Evolutionary conservation across 2,888 invertebrate species (phyloP), one percentile per base, ranked within the genome.

Genomic region (Piscicola geometra): DNA sequence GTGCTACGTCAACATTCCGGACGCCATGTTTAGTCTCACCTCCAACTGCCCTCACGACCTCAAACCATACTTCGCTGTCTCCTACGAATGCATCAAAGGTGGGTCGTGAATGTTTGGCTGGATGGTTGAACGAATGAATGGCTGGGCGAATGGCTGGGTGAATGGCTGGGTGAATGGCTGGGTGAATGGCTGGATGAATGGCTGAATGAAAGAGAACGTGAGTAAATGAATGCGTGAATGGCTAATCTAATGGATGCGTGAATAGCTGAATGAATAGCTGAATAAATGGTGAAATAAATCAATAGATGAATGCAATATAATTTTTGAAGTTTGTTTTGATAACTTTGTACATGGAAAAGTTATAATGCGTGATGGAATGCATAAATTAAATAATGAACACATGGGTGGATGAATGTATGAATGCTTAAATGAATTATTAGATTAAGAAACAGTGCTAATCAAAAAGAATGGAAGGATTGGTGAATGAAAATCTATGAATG

Each of bases 171-270:
- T 64, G 64, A 36, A 33, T 74, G 74, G 21, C 35, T 28, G 74
- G 21, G 64, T 66, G 64, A 64, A 9, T 30, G 75, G 25, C 56
- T 52, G 71, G 12, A 64, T 70, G 75, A 35, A 69, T 35, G 71
- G 25, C n/a, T 75, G 71, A 56, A 69, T 71, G 70, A 71, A 69
- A 56, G 75, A 71, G 56, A 50, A 71, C 52, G 71, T 71, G 60
- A 71, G 71, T 75, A 25, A 67, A 60, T 67, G 75, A 67, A 60
- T 75, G 75, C 35, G 70, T 75, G 70, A 75, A 47, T 69, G 75
- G 68, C 52, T 52, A 56, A 71, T 21, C 32, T 56, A 75, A 50
- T 52, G 75, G 56, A 69, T 69, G 33, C n/a, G n/a, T 25, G 25
- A n/a, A 33, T 33, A 33, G 35, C n/a, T 32, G 30, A 68, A 33